Evolutionary conservation across 2,888 invertebrate genomes (phyloP).

Genomic region (Scaptomyza tumidula): DNA sequence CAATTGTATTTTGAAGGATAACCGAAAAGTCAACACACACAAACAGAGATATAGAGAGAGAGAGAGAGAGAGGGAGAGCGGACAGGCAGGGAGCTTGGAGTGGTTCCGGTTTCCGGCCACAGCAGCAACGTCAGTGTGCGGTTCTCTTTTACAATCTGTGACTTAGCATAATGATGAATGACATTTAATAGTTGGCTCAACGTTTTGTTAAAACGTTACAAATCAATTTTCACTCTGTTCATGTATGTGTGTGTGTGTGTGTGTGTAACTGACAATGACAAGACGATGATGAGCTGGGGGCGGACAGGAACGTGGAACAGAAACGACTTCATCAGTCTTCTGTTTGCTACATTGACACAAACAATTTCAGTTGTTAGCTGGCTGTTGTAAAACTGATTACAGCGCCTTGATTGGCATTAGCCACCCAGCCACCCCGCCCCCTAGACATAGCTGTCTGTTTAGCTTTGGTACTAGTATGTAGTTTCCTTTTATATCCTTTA

Average conservation of each 20-base stretch:
- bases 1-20: conserved; percentile 63
- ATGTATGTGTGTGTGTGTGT: conserved; percentile 6
- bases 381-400: conserved; percentile 69
- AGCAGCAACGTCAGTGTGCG: neutral
- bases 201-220: conserved; percentile 74
- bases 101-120: conserved; percentile 78
- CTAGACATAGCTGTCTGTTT: conserved; percentile 11
- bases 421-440: conserved; percentile 6
- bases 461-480: neutral
- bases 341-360: conserved; percentile 67
- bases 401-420: conserved; percentile 76
- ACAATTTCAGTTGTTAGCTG: conserved; percentile 55
- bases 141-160: conserved; percentile 33
- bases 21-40: conserved; percentile 62
- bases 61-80: neutral
- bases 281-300: conserved; percentile 39
- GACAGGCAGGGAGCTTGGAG: conserved; percentile 42
- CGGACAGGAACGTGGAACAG: conserved; percentile 21
- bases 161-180: conserved; percentile 79
- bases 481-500: conserved; percentile 4
- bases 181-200: conserved; percentile 71
- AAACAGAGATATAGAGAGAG: neutral
- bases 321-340: conserved; percentile 61
- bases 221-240: conserved; percentile 72
- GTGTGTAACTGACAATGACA: conserved; percentile 57